Evolutionary conservation across 2,113 vertebrate genomes (phyloP), one percentile per base, ranked within the genome.

Genomic region (Cyphomyrus plagiostoma): DNA sequence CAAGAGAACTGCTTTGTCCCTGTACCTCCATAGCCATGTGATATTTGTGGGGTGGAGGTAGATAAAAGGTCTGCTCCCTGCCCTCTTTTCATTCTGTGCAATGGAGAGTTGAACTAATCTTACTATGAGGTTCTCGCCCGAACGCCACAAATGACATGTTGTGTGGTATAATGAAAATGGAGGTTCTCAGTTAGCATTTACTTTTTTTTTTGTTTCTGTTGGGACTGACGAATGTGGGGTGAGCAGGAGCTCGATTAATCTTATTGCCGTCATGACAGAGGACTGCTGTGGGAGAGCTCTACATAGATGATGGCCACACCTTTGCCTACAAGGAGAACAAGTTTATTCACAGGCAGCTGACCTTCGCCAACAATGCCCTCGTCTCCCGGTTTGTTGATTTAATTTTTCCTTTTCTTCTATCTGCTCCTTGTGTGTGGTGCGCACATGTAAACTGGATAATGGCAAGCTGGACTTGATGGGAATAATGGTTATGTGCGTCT

Each of bases 221-320:
- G 62, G n/a, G 5, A 19, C 70, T 77, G 70, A 17, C 26, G 74
- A 80, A 8, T 42, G 15, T 80, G 74, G 19, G 74, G 5, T 8
- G 62, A 70, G 62, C 17, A 17, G 74, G 74, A 19, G 21, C 21
- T 84, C 19, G n/a, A 4, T 86, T 86, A 30, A 15, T 53, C 70
- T 89, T 48, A 23, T 13, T 91, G 0, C 21, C 3, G 21, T 49
- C 89, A 30, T 89, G 56, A n/a, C 92, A 98, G 98, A 95, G 96
- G 89, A 94, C 94, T 0, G 97, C 98, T 0, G 93, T 96, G 88
- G 98, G 98, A 10, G 96, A 98, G 85, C 95, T 98, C 80, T 98
- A 96, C 91, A 91, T 98, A 1, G 98, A 98, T 4, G 98, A 98
- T 8, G 97, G 97, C 15, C 97, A 97, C 93, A 97, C 97, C 0